A percentile compares a stretch with the other conserved stretches of the same genome.
phyloP scores from a whole-genome alignment of 2,888 invertebrate species.

The Ennomos quercinarius region DNA sequence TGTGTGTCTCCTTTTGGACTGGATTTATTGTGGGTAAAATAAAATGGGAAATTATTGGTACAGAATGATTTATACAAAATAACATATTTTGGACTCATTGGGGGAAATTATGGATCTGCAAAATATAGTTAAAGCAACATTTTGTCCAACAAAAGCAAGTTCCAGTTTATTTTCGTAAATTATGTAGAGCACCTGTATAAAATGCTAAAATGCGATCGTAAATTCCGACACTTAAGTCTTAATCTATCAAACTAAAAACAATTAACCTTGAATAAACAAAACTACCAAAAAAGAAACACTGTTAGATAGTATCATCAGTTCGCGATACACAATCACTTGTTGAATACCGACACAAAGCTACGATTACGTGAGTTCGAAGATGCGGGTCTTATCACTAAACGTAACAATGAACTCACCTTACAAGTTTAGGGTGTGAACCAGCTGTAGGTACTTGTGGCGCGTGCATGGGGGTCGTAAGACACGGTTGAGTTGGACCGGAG shows the following conservation, averaged over 20 bases:
- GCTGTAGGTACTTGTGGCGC: conserved; percentile 64
- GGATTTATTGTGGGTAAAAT: conserved; percentile 26
- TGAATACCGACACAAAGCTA: conserved; percentile 41
- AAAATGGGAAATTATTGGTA: conserved; percentile 10
- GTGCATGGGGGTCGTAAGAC: conserved; percentile 61
- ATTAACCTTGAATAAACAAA: conserved; percentile 37
- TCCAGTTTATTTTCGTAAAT: too few relatives aligned
- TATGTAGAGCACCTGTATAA: conserved; percentile 15
- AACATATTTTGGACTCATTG: too few relatives aligned
- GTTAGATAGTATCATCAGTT: conserved; percentile 35
- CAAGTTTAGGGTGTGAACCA: conserved; percentile 50
- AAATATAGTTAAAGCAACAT: not conserved
- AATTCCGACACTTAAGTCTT: conserved; percentile 8
- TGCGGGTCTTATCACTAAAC: conserved; percentile 75
- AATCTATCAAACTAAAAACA: conserved; percentile 12
- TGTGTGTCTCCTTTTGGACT: conserved; percentile 45
- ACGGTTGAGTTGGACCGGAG: conserved; percentile 40
- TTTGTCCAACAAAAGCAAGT: too few relatives aligned
- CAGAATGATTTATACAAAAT: not conserved
- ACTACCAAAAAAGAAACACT: conserved; percentile 26
- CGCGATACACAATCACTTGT: conserved; percentile 38
- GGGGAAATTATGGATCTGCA: not conserved
- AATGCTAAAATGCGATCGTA: conserved; percentile 1
- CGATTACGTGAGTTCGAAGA: conserved; percentile 43
- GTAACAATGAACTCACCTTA: conserved; percentile 45